Evolutionary conservation across 2,888 invertebrate genomes (phyloP).

Genomic region (Drosophila meridionalis): DNA sequence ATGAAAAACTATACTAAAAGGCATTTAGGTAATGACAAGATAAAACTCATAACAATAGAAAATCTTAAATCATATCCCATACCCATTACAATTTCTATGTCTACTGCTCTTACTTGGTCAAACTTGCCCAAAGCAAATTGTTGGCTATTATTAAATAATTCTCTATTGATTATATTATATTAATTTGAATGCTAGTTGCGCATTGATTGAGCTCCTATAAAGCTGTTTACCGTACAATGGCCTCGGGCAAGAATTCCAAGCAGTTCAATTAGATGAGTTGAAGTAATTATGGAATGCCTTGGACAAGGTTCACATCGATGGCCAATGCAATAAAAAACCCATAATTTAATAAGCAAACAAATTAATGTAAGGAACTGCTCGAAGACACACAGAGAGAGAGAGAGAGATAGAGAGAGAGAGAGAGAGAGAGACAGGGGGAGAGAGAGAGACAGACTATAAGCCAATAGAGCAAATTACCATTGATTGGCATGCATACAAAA

Average conservation of each 20-base stretch:
- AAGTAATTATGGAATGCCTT: constrained; percentile 39
- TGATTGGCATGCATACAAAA: constrained; percentile 52
- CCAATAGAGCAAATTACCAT: constrained; percentile 30
- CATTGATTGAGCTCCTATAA: not conserved
- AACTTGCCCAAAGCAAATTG: not conserved
- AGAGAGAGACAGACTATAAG: constrained; percentile 5
- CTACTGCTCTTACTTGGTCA: too few species aligned
- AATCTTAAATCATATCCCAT: too few species aligned
- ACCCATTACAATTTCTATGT: too few species aligned
- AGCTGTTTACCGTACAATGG: not conserved
- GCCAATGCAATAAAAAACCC: constrained; percentile 51
- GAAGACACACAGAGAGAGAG: too few species aligned
- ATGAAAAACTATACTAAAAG: too few species aligned
- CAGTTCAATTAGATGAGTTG: constrained; percentile 59
- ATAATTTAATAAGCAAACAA: constrained; percentile 72
- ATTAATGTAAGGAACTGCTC: constrained; percentile 40
- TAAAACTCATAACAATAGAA: too few species aligned
- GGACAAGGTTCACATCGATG: constrained; percentile 22
- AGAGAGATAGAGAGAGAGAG: not conserved
- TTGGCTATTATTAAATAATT: not conserved
- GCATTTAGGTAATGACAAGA: too few species aligned
- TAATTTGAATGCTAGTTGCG: not conserved
- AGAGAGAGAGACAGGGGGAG: not conserved
- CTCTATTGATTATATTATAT: constrained; percentile 1
- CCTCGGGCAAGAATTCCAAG: constrained; percentile 15